Base-by-base conservation (phyloP, 2,888 invertebrate genomes). In the Agrilus cyanescens region DNA sequence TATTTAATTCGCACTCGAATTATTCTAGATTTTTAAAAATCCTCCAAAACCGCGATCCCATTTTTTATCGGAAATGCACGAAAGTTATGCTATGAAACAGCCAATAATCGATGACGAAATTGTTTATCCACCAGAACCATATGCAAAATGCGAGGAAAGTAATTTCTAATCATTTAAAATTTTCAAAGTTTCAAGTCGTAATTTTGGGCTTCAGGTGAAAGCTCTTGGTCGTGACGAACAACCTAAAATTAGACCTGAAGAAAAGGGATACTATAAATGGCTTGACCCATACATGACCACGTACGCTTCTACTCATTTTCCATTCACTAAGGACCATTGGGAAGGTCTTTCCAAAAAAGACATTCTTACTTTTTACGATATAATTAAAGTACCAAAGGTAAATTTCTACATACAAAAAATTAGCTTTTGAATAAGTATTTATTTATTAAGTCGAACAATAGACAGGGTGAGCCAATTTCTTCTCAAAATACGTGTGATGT, bases 271-370 rank as follows among this genome's bases (percentile, higher is more conserved):
- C 48, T 58, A 58, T 50, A 68, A 63, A 53, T 55, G 56, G 44
- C 45, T 63, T 40, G 70, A 69, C 53, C 65, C 65, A 25, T 70
- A 69, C 47, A 50, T 67, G 42, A 66, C 65, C 4, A 64, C 63
- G 3, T 57, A 58, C 35, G 58, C 57, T 45, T 51, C 58, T 12
- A 52, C 56, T 3, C 63, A 63, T 50, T 46, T 59, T 12, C 59
- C 62, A 7, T 63, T 62, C 47, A 57, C 50, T 8, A 44, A 52
- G 30, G 52, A 61, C 2, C 55, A 63, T 47, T 50, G 59, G 37
- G 50, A 60, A 30, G 60, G 57, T 12, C 50, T 60, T 14, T 59
- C 61, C 1, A 57, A 54, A 43, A 65, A 65, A 42, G 64, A 69
- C 47, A 54, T 63, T 14, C 52, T 63, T 4, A 70, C 68, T 4